Evolutionary conservation across 2,797 vertebrate species (phyloP), one percentile per base, ranked within the genome.

Genomic region (Melanogrammus aeglefinus): DNA sequence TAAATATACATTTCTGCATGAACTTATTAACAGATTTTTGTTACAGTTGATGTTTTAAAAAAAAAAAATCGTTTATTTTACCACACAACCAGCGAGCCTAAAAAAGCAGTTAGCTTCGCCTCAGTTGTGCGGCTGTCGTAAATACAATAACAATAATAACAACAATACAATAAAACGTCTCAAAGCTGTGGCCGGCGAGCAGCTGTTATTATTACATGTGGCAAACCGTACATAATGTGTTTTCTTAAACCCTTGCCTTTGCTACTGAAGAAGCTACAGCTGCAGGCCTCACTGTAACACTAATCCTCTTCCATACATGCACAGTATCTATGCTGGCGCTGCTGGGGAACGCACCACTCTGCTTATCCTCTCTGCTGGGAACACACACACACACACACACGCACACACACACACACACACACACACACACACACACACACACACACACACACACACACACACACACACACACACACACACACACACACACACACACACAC

Each of bases 221-320:
- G 89, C 77, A 80, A 79, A 85, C 75, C 81, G 38, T 88, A 86
- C 81, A 86, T 89, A 86, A 86, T 91, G 86, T 85, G 88, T 88
- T 89, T 92, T 88, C 81, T 86, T 72, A 0, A 84, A 77, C 78
- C 86, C 78, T 77, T 44, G 83, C 73, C 39, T 72, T 39, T 79
- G 84, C 90, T 92, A 88, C 90, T 87, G 86, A 87, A 84, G 88
- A 90, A 89, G 89, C 89, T 92, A 85, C 91, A 91, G 91, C 92
- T 93, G 80, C 80, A 83, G 81, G 81, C 87, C 81, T 87, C 82
- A 86, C 82, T 90, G 88, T 91, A 93, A 90, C 82, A 69, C 70
- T 91, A 92, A 92, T 89, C 89, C 88, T 86, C 76, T 21, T 82
- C 82, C 86, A 88, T 83, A 87, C 84, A 92, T 92, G 90, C 89